Percentiles rank a stretch among this genome's conserved stretches.
Conservation (phyloP, 2,113 vertebrate species). For the Hydrolagus affinis region DNA sequence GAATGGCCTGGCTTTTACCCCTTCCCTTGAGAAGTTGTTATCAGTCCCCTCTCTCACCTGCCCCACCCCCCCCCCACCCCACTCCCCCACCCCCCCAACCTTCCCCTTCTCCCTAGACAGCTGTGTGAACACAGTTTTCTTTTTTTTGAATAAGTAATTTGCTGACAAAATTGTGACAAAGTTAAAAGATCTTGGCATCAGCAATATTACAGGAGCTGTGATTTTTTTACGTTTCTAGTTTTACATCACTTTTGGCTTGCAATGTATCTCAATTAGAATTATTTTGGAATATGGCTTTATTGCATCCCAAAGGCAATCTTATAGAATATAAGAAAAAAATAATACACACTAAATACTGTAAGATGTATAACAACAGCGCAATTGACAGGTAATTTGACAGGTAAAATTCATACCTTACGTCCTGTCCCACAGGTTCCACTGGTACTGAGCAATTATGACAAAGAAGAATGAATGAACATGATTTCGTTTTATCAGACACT, state of each 20-base stretch:
- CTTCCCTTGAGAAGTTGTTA: neutral
- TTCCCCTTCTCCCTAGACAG: neutral
- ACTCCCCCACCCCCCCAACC: neutral
- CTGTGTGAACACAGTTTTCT: neutral
- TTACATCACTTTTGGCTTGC: neutral
- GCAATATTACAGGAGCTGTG: neutral
- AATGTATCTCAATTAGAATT: too few relatives aligned
- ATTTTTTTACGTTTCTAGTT: neutral
- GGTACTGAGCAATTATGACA: constrained; percentile 51
- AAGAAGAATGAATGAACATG: constrained; percentile 34
- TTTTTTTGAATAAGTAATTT: neutral
- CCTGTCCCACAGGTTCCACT: constrained; percentile 75
- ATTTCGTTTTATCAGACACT: neutral
- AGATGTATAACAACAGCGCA: too few relatives aligned
- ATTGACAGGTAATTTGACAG: too few relatives aligned
- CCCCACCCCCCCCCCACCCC: too few relatives aligned
- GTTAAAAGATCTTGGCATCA: neutral
- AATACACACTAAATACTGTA: too few relatives aligned
- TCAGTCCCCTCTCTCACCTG: too few relatives aligned
- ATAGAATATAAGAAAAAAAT: too few relatives aligned
- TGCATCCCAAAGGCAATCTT: too few relatives aligned
- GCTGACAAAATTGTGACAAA: neutral
- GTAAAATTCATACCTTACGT: constrained; percentile 39
- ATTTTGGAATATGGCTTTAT: too few relatives aligned
- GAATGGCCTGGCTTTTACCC: neutral